Percentiles rank a stretch among this genome's conserved stretches.
Conservation (phyloP, 2,113 vertebrate genomes). For the Erythrocercus mccallii region DNA sequence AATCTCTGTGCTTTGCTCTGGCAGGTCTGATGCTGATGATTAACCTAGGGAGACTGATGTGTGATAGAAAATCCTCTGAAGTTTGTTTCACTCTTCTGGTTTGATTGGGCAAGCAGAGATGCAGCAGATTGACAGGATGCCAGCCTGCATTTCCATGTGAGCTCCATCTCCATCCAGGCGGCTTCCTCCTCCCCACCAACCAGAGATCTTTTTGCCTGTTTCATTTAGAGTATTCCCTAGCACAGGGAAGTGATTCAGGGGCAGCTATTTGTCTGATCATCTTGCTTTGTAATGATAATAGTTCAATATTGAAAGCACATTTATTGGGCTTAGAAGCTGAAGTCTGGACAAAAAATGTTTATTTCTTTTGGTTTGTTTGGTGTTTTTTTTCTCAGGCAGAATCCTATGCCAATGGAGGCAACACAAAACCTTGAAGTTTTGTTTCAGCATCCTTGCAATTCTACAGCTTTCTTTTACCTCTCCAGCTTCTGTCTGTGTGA, state of each 20-base stretch:
- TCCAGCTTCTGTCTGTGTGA: neutral
- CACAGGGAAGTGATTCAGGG: rapidly evolving
- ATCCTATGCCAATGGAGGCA: neutral
- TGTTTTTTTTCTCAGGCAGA: neutral
- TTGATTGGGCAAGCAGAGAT: neutral
- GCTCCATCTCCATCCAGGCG: neutral
- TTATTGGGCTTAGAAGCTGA: neutral
- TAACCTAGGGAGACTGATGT: neutral
- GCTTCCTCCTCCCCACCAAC: neutral
- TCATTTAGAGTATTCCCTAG: neutral
- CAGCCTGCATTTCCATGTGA: neutral
- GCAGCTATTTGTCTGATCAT: neutral
- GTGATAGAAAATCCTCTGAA: neutral
- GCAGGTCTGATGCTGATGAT: neutral
- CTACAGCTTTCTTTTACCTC: neutral
- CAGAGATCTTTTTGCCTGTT: neutral
- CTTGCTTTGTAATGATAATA: neutral
- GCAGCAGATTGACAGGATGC: neutral
- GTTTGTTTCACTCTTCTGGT: neutral
- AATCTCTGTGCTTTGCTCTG: neutral
- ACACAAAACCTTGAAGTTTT: too few relatives aligned
- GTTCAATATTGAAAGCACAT: neutral
- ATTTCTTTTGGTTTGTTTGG: neutral
- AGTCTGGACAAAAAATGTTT: neutral
- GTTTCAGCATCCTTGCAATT: neutral